Percentiles rank a stretch among this genome's conserved stretches.
phyloP scores from a whole-genome alignment of 2,888 invertebrate species.

The Perithous albicinctus region DNA sequence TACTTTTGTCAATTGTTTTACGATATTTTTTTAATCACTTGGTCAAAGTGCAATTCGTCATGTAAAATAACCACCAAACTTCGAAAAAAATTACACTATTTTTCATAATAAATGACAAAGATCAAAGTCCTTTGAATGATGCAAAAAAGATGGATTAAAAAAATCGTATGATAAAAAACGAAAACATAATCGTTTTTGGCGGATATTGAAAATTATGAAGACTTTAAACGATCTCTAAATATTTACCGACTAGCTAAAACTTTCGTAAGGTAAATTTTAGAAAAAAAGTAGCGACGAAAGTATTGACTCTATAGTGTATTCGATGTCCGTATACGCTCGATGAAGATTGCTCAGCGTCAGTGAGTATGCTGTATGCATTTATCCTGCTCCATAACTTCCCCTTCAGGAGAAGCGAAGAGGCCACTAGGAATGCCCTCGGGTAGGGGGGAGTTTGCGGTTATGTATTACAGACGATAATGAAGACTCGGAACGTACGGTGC shows the following conservation, averaged over 20 bases:
- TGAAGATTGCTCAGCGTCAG: constrained; percentile 38
- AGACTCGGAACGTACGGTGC: constrained; percentile 74
- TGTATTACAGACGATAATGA: constrained; percentile 78
- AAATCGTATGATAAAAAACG: no score
- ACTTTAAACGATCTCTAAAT: no score
- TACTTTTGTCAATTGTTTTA: neutral
- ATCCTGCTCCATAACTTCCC: constrained; percentile 51
- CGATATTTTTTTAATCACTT: neutral
- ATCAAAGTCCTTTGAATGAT: no score
- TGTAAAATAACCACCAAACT: no score
- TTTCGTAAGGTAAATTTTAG: no score
- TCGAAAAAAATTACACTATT: no score
- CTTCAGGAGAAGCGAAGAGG: constrained; percentile 27
- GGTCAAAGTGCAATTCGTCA: neutral
- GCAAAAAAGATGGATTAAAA: no score
- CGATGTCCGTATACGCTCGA: neutral
- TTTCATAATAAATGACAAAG: no score
- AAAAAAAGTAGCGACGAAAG: no score
- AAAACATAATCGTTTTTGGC: no score
- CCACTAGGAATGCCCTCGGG: constrained; percentile 67
- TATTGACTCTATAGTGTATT: neutral
- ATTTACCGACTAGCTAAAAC: no score
- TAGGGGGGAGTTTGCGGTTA: constrained; percentile 69
- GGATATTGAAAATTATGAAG: no score
- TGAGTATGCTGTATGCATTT: constrained; percentile 43